Base-by-base conservation (phyloP, 2,888 invertebrate species). In the Hirtodrosophila trivittata region DNA sequence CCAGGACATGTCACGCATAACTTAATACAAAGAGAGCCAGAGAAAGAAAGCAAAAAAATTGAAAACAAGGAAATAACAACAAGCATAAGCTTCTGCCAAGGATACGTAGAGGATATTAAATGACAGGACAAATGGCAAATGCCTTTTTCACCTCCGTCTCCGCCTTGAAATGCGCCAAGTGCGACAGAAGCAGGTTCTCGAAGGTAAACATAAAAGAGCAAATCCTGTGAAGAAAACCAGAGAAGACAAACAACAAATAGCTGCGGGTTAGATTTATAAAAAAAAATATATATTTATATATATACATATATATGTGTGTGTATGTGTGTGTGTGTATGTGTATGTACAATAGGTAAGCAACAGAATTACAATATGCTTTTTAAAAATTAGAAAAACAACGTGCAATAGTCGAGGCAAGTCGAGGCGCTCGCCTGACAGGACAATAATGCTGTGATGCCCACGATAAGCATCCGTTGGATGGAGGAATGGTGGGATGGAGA, bases 311-410 rank as follows among this genome's bases (percentile, higher is more conserved):
- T 18, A 39, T 18, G 8, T 14, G 13, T 14, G 9, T 12, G 7
- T 38, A 38, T 38, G 18, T 32, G 9, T 21, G 30, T 50, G 28
- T 38, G 12, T 51, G 18, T 57, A 16, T 45, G 30, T 42, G 45
- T 57, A 14, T 46, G 46, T 54, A 66, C 60, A 60, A 78, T 66
- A 71, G 68, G 66, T 80, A 77, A 81, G 70, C 82, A 81, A 77
- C 66, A 73, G 75, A 83, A 80, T 81, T 83, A 83, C 81, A 83
- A 73, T 77, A 75, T 78, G 80, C 80, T 78, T 83, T 83, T 83
- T 80, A 77, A 80, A 83, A 81, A 81, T 83, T 80, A 75, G 63
- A 78, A 78, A 69, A 64, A 62, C 49, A 68, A 75, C 64, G 66
- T 62, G 47, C 51, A 58, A 55, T 50, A 52, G 66, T 37, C 60